Evolutionary conservation across 2,888 invertebrate species (phyloP), one percentile per base, ranked within the genome.

Genomic region (Machimus rusticus): DNA sequence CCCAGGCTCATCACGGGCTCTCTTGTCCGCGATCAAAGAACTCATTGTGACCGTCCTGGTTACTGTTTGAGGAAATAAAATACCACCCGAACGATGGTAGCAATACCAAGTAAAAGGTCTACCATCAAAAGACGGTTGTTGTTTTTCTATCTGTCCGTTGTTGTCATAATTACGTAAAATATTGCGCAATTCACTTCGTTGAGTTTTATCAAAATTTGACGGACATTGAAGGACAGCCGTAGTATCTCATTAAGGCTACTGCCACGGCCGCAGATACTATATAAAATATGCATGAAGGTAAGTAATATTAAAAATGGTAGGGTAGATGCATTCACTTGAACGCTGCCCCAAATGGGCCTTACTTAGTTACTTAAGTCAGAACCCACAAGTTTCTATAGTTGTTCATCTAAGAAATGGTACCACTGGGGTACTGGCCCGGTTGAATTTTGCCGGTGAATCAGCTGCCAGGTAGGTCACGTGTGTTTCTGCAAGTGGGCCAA

Each of bases 1-100:
- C 82, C 66, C 82, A 82, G 82, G 66, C 82, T 82, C 57, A 66
- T 57, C 57, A 66, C 34, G 16, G 81, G 46, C 55, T 51, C 46
- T 51, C 55, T 28, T 51, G 51, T 81, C 34, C 16, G 66, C 28
- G 28, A 81, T 55, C 81, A 81, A 81, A 81, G 55, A 81, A 34
- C 28, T 51, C 81, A 81, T 81, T 81, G 81, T 66, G 28, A 19
- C 66, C 66, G 66, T 66, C 66, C 66, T 66, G 9, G 19, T 66
- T 66, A 66, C 66, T 66, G 66, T 66, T 66, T 66, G 66, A 66
- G 28, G 66, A 66, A 66, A 19, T 57, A 19, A n/a, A n/a, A 57
- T 9, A 39, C 57, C 23, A 57, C 9, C 57, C 28, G 9, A 66
- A 66, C 66, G 28, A 23, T 66, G 66, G 66, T 23, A 66, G 43